These are phyloP conservation scores for Cryptomyrus ogoouensis DNA, from an alignment of 2,113 vertebrate genomes.

Conservation along the genomic window DNA sequence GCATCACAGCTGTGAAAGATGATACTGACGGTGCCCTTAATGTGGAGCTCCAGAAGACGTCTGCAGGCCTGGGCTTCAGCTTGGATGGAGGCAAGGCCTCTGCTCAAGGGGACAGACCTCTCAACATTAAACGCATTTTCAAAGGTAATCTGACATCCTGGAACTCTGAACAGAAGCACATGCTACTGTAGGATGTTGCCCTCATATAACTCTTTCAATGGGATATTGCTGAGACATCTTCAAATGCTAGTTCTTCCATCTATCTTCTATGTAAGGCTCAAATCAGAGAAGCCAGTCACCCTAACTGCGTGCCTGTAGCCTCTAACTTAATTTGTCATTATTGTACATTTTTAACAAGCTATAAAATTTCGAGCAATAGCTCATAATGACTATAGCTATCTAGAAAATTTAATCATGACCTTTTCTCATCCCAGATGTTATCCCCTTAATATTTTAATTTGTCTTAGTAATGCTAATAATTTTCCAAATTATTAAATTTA, in stretches of 20 bases:
- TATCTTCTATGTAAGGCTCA: not conserved
- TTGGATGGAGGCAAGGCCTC: constrained; percentile 80
- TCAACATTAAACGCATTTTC: constrained; percentile 80
- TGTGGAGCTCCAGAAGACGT: constrained; percentile 79
- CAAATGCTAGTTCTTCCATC: not conserved
- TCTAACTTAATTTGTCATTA: not conserved
- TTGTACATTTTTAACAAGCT: not conserved
- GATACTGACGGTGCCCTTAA: constrained; percentile 60
- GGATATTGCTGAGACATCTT: not conserved
- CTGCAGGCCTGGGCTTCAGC: constrained; percentile 81
- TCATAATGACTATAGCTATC: not conserved
- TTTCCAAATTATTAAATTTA: not conserved
- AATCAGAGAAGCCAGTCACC: not conserved
- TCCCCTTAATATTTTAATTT: not conserved
- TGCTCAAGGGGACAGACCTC: constrained; percentile 68
- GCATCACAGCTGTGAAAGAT: constrained; percentile 49
- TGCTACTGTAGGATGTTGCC: not conserved
- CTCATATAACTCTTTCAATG: not conserved
- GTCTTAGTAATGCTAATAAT: not conserved
- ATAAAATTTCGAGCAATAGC: not conserved
- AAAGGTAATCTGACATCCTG: constrained; percentile 63
- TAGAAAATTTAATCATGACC: not conserved
- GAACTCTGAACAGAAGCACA: not conserved
- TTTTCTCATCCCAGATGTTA: not conserved
- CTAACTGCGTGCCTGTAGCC: not conserved